Conservation (phyloP, 2,113 vertebrate species). For the Vulpes vulpes region DNA sequence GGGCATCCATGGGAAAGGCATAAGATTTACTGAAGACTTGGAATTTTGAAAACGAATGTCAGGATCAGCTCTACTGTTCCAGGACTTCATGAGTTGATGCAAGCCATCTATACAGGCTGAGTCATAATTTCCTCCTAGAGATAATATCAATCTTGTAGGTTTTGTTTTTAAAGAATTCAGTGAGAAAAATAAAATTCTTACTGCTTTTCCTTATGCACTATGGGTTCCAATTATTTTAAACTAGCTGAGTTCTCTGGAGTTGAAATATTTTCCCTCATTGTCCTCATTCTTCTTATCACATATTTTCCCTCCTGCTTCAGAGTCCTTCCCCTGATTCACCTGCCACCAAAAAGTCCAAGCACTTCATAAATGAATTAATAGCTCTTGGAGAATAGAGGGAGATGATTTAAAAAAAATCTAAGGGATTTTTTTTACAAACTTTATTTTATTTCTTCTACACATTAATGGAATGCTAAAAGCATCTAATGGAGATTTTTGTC, state of each 20-base stretch:
- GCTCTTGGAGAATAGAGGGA: neutral
- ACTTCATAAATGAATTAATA: neutral
- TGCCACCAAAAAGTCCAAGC: neutral
- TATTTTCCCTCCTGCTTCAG: neutral
- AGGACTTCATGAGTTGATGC: neutral
- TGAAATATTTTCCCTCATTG: neutral
- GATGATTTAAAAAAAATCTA: neutral
- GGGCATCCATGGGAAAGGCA: neutral
- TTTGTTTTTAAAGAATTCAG: neutral
- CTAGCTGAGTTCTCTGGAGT: neutral
- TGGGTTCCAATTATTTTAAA: neutral
- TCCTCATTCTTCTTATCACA: neutral
- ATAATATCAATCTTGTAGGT: neutral
- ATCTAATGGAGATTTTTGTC: slow-evolving; percentile 41
- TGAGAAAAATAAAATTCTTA: neutral
- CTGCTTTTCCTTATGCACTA: neutral
- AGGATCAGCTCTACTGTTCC: neutral
- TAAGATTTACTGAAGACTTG: neutral
- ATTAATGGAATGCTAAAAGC: slow-evolving; percentile 29
- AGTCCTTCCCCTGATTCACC: neutral
- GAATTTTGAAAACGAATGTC: neutral
- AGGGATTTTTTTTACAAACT: neutral
- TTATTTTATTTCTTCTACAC: neutral
- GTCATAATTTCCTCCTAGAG: neutral
- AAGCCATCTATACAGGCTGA: neutral